phyloP scores from a whole-genome alignment of 2,797 vertebrate genomes.

The Psittacula derbiana region DNA sequence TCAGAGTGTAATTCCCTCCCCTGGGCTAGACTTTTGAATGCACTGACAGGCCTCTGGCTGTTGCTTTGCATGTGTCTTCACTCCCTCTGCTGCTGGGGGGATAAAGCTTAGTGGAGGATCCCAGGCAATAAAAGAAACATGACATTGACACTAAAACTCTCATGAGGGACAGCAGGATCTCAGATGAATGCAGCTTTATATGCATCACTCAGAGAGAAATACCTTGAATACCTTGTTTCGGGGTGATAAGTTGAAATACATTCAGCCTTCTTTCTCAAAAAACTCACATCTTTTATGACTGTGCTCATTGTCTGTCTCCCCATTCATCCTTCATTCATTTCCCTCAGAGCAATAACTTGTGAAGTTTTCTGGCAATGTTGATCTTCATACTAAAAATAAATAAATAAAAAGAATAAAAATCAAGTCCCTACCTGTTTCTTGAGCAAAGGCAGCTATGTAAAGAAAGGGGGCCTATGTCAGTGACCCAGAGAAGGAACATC shows the following conservation, averaged over 20 bases:
- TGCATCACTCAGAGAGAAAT: background rate
- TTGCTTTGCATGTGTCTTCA: background rate
- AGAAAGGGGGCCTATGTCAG: rapidly evolving
- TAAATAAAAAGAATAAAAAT: too few species aligned
- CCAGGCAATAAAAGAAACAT: background rate
- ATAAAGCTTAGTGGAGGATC: background rate
- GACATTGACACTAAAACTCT: background rate
- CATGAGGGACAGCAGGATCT: background rate
- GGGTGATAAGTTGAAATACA: background rate
- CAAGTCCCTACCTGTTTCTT: background rate
- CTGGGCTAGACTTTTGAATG: background rate
- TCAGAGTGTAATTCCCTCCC: background rate
- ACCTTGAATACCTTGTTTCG: background rate
- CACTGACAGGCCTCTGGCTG: background rate
- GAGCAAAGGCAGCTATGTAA: background rate
- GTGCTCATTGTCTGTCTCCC: background rate
- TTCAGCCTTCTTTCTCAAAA: background rate
- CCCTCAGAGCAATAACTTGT: background rate
- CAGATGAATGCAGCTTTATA: background rate
- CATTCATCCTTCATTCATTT: background rate
- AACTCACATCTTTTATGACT: background rate
- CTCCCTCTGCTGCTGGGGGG: background rate
- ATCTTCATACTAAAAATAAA: background rate
- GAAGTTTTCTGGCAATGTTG: background rate
- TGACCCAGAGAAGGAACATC: background rate